Conservation (phyloP, 1,140 invertebrate genomes). For the Carcinoscorpius rotundicauda region DNA sequence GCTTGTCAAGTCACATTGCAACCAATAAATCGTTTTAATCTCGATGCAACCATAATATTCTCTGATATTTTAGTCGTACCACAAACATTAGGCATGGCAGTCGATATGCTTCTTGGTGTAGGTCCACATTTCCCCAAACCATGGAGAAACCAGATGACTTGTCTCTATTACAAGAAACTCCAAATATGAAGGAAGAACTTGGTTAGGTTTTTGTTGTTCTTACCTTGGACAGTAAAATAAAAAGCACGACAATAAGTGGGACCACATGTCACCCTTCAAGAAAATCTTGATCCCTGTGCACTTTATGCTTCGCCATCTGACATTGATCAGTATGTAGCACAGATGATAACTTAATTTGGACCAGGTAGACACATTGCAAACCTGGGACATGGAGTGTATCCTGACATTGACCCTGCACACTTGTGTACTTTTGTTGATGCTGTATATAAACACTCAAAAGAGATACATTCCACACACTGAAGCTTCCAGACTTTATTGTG, state of each 20-base stretch:
- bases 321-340: conserved; percentile 44
- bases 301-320: conserved; percentile 55
- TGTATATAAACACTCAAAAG: conserved; percentile 45
- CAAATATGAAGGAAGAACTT: conserved; percentile 61
- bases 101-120: conserved; percentile 83
- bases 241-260: conserved; percentile 56
- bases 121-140: conserved; percentile 85
- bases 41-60: no score
- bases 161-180: conserved; percentile 36
- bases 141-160: conserved; percentile 55
- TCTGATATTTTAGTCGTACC: conserved; percentile 94
- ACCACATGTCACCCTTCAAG: conserved; percentile 71
- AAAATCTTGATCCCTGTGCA: conserved; percentile 91
- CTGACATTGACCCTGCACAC: conserved; percentile 71
- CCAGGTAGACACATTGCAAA: conserved; percentile 87
- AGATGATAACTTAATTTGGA: conserved; percentile 79
- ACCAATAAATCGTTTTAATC: conserved; percentile 65
- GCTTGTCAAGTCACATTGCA: conserved; percentile 82
- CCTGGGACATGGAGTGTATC: conserved; percentile 94
- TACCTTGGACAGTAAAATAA: conserved; percentile 81
- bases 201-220: conserved; percentile 88
- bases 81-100: conserved; percentile 84
- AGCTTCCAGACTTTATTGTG: no score
- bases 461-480: no score
- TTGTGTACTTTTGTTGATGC: conserved; percentile 74